Evolutionary conservation across 2,888 invertebrate species (phyloP).

Genomic region (Malacosoma neustria): DNA sequence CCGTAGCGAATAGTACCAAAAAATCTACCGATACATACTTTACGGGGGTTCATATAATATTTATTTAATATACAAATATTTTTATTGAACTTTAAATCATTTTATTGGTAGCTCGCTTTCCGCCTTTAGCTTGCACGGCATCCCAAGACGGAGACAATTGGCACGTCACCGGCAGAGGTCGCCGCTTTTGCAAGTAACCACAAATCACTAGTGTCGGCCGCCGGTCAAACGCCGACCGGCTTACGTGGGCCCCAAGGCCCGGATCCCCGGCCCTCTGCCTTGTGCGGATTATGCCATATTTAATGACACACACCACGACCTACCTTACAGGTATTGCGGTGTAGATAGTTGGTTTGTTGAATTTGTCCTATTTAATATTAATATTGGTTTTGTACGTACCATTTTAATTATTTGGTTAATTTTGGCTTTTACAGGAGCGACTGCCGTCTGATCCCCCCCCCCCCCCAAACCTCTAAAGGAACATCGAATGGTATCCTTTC

Average conservation of each 20-base stretch:
- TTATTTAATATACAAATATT: too few species aligned
- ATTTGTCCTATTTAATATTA: too few species aligned
- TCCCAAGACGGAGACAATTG: conserved; percentile 63
- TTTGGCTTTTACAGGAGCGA: too few species aligned
- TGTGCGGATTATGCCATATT: neutral
- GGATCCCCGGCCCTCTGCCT: neutral
- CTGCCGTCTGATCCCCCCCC: too few species aligned
- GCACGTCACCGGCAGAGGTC: conserved; percentile 65
- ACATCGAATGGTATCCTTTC: too few species aligned
- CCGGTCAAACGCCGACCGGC: conserved; percentile 35
- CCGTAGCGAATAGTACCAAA: too few species aligned
- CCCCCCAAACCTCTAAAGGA: too few species aligned
- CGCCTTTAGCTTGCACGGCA: conserved; percentile 5
- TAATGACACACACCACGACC: neutral
- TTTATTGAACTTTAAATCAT: neutral
- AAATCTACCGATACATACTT: too few species aligned
- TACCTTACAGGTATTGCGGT: neutral
- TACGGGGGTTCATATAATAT: too few species aligned
- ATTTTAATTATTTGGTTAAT: too few species aligned
- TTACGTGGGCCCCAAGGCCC: conserved; percentile 13
- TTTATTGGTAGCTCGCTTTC: neutral
- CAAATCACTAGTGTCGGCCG: conserved; percentile 50
- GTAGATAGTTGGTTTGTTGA: too few species aligned
- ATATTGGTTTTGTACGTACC: too few species aligned
- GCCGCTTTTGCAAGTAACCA: conserved; percentile 51